Percentiles rank a stretch among this genome's conserved stretches.
These are phyloP conservation scores for Ctenomys sociabilis DNA, from an alignment of 2,113 vertebrate species.

Conservation along the genomic window DNA sequence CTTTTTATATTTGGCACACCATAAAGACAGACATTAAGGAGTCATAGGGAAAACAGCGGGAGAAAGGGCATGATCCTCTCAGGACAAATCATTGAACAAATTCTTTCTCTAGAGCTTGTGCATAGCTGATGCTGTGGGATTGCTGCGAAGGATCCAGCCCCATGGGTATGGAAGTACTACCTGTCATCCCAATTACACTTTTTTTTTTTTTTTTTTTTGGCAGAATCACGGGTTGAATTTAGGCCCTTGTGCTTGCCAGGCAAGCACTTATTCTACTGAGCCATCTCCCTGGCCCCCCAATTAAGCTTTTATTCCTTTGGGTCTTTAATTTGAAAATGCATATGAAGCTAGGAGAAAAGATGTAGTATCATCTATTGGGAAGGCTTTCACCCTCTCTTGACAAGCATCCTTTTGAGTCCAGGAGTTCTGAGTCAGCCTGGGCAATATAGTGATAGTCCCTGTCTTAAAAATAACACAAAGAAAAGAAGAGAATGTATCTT, in stretches of 20 bases:
- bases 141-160: not conserved
- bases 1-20: constrained; percentile 10
- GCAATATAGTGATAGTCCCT: not conserved
- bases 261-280: too few relatives aligned
- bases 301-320: not conserved
- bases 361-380: not conserved
- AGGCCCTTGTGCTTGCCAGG: too few relatives aligned
- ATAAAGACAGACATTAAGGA: constrained; percentile 39
- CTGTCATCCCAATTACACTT: not conserved
- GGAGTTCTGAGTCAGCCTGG: not conserved
- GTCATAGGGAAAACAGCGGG: not conserved
- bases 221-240: too few relatives aligned
- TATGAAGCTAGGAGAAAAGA: not conserved
- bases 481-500: not conserved
- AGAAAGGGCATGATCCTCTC: not conserved
- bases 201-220: not conserved
- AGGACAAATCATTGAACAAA: not conserved
- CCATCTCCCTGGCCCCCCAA: too few relatives aligned
- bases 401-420: not conserved
- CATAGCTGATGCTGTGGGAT: not conserved
- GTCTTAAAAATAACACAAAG: not conserved
- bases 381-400: not conserved
- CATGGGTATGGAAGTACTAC: not conserved
- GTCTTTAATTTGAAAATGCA: constrained; percentile 8
- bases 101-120: not conserved